phyloP scores from a whole-genome alignment of 2,797 vertebrate species.

The Pseudocheirus occidentalis region DNA sequence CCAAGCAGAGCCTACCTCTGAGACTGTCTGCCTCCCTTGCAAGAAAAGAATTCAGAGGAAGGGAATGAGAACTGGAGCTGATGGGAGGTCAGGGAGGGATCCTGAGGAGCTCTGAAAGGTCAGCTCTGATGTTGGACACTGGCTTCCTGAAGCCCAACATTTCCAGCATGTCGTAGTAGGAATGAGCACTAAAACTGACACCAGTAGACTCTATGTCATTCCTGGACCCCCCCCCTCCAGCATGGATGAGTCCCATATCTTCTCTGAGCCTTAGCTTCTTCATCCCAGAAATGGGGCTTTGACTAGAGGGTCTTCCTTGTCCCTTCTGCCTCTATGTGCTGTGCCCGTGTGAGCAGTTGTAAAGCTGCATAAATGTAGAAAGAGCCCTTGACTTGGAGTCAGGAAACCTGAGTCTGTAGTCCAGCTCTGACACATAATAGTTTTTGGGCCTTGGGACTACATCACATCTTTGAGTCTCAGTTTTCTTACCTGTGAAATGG shows the following conservation, averaged over 20 bases:
- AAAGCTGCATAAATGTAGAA: neutral
- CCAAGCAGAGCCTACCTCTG: neutral
- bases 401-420: neutral
- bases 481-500: neutral
- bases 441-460: neutral
- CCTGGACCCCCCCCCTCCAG: neutral
- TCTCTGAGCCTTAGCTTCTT: neutral
- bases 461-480: neutral
- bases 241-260: neutral
- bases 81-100: neutral
- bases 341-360: neutral
- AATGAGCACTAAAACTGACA: neutral
- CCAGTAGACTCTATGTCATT: neutral
- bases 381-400: neutral
- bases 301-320: neutral
- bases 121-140: fast-evolving
- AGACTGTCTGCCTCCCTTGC: neutral
- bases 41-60: neutral
- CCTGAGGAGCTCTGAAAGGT: neutral
- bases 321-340: neutral
- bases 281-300: neutral
- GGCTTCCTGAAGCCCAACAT: neutral
- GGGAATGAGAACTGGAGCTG: neutral
- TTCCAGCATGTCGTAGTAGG: neutral
- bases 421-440: neutral